Base-by-base conservation (phyloP, 2,797 vertebrate species). In the Austrolebias charrua region DNA sequence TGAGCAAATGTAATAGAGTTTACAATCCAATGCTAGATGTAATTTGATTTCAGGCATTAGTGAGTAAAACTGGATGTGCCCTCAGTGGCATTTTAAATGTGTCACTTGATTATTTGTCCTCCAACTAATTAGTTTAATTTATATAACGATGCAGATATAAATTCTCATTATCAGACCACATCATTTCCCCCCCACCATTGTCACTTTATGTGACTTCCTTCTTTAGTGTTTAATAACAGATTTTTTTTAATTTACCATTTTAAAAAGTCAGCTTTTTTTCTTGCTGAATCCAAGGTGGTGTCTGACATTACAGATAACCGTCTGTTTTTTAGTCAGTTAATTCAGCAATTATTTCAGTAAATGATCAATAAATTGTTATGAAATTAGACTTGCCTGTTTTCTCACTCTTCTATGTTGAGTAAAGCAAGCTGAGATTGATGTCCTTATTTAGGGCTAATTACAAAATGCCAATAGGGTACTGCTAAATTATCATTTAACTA, bases 1-100 rank as follows among this genome's bases (percentile, higher is more conserved):
- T 77, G 68, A 70, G 71, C 49, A 76, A 84, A 76, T 65, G 63
- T 66, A 71, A 64, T 66, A 57, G 73, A 73, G 57, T 71, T 79
- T 69, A 58, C 59, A 73, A 14, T 57, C 63, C 56, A 71, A 60
- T 81, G 83, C 42, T 44, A 68, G 77, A 66, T 65, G 60, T 81
- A 79, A 85, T 88, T 83, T 85, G 73, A 63, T 76, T 82, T 76
- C 57, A 52, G 55, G 58, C 71, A 77, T 84, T 81, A 76, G 66
- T 71, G 69, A 40, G 51, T 69, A 68, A 72, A 84, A 70, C 60
- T 20, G 24, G 82, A 83, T 68, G 44, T 73, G 63, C 61, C 70
- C 73, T 79, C 56, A 33, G 59, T 67, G 60, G 51, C 55, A 69
- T 69, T 56, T 75, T 68, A 76, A 87, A 82, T 78, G 53, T 84